Evolutionary conservation across 30 jellyfish, hydroid and myxozoan species (phyloP), one percentile per base, ranked within the genome.

Genomic region (Chrysaora quinquecirrha): DNA sequence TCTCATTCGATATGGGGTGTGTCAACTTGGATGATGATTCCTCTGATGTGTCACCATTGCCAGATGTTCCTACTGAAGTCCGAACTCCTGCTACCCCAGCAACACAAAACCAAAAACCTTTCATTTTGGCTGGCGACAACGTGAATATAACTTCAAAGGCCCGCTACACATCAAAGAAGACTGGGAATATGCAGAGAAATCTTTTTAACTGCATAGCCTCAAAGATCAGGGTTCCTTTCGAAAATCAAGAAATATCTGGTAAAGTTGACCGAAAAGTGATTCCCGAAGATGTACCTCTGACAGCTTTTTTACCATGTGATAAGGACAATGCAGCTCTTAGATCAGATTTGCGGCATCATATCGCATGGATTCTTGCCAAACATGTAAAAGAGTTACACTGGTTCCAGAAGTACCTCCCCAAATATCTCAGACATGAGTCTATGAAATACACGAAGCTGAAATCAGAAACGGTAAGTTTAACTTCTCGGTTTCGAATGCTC

Each of bases 41-140:
- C n/a, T n/a, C n/a, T n/a, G n/a, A n/a, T n/a, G n/a, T n/a, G n/a
- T n/a, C n/a, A n/a, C n/a, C n/a, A n/a, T n/a, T n/a, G n/a, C n/a
- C n/a, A n/a, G n/a, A n/a, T n/a, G n/a, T n/a, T n/a, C n/a, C n/a
- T n/a, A n/a, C n/a, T n/a, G n/a, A n/a, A n/a, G n/a, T n/a, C n/a
- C n/a, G n/a, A n/a, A n/a, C n/a, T n/a, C n/a, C n/a, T n/a, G n/a
- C n/a, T n/a, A n/a, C n/a, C n/a, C n/a, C n/a, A 38, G 14, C 54
- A 38, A 38, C 6, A 38, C 6, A 38, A 38, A 38, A 38, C 6
- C 11, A 38, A 3, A 6, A 14, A 38, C 70, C 9, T 9, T 54
- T 54, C 23, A 54, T 54, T 54, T n/a, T 54, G 30, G 70, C 70
- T 3, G 70, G 70, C 6, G 70, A 54, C 70, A 54, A 54, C 70